Evolutionary conservation across 2,113 vertebrate species (phyloP).

Genomic region (Pandion haliaetus): DNA sequence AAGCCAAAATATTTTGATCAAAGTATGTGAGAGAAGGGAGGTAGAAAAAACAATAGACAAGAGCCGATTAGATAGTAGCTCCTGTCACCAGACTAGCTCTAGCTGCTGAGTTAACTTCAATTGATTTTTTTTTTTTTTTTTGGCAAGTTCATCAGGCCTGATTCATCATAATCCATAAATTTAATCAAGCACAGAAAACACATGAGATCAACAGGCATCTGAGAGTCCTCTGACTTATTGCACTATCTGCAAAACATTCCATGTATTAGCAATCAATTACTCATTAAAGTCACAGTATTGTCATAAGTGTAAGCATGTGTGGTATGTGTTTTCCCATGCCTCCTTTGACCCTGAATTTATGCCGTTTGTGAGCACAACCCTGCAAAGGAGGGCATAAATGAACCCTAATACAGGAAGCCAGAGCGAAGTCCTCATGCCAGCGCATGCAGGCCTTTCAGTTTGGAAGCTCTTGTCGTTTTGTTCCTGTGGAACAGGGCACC

Average conservation of each 20-base stretch:
- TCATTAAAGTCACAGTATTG: neutral
- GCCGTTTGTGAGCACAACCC: rapidly evolving
- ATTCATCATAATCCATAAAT: neutral
- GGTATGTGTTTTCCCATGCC: neutral
- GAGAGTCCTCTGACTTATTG: neutral
- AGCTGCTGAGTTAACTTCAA: neutral
- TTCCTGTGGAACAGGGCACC: neutral
- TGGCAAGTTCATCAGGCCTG: neutral
- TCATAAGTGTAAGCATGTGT: neutral
- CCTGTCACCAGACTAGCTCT: neutral
- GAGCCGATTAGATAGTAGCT: slow-evolving; percentile 32
- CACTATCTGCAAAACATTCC: neutral
- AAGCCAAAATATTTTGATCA: slow-evolving; percentile 34
- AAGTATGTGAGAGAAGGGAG: neutral
- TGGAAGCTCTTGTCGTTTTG: neutral
- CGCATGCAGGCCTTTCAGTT: neutral
- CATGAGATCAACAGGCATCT: neutral
- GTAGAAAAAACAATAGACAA: neutral
- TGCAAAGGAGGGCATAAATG: neutral
- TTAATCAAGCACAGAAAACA: neutral
- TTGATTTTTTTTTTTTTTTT: neutral
- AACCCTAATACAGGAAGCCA: neutral
- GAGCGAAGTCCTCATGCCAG: neutral
- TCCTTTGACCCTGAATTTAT: neutral
- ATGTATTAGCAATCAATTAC: neutral